Evolutionary conservation across 2,888 invertebrate genomes (phyloP), one percentile per base, ranked within the genome.

Genomic region (Eupithecia pulchellata): DNA sequence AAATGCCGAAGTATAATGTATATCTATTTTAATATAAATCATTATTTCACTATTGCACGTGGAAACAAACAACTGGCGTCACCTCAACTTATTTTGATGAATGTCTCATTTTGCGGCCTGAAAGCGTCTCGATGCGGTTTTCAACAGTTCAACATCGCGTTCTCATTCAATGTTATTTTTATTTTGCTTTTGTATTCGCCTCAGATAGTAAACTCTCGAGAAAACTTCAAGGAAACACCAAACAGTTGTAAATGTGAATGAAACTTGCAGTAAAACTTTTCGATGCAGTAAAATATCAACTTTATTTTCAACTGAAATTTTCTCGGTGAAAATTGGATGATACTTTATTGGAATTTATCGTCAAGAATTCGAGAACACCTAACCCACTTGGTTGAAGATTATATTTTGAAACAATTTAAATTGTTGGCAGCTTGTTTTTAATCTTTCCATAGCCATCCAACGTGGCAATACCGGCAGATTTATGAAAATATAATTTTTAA

Each of bases 41-140:
- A 17, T 58, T 29, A n/a, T 60, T 60, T 29, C 52, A 30, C 58
- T 32, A 60, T 60, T 27, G 29, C n/a, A 61, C 61, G 34, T 34
- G 34, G 6, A 61, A 61, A 36, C 61, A 71, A 72, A 72, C 63
- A 63, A 66, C 58, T 64, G 52, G 69, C 64, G 66, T 69, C 64
- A 55, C 30, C 60, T 13, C 30, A 13, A 36, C 29, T 29, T 64
- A 60, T 66, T 63, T 68, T 32, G 30, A 69, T 69, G 29, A 61
- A 52, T 55, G 52, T n/a, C 67, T 34, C 30, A 67, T 60, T 29
- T 65, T 73, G 73, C 36, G 73, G 73, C 69, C 61, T 73, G 20
- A 58, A 64, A 55, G 29, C 20, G 61, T 69, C 58, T 69, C 68
- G 8, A 55, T 55, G 72, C 32, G 69, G 67, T 73, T 69, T 25